Conservation (phyloP, 2,797 vertebrate genomes). For the Xiphorhynchus erythropygius region DNA sequence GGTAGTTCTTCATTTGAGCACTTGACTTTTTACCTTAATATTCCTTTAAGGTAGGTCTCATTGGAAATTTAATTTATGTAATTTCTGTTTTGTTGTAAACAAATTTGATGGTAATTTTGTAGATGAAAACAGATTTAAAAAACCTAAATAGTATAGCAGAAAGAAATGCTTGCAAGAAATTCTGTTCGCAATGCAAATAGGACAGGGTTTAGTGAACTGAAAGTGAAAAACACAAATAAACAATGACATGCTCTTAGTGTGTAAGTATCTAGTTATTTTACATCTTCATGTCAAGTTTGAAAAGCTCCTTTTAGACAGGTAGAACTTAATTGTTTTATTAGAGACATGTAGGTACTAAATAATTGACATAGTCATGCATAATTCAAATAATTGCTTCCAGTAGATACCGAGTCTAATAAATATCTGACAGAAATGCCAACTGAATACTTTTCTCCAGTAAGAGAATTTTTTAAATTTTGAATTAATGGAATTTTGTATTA, state of each 20-base stretch:
- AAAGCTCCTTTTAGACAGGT: background rate
- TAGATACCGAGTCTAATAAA: constrained; percentile 39
- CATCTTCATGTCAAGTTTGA: background rate
- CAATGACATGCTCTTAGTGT: background rate
- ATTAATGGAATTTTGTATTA: background rate
- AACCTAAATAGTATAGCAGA: background rate
- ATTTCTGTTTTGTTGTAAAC: constrained; percentile 14
- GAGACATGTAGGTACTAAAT: constrained; percentile 46
- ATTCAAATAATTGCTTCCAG: constrained; percentile 70
- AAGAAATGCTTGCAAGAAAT: background rate
- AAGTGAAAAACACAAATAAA: constrained; percentile 22
- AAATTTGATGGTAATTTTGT: constrained; percentile 7
- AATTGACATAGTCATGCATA: constrained; percentile 60
- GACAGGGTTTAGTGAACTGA: background rate
- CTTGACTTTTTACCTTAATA: constrained; percentile 15
- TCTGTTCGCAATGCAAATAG: background rate
- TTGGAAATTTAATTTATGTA: constrained; percentile 15
- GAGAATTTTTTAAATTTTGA: background rate
- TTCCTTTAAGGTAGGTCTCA: constrained; percentile 14
- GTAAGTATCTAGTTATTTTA: background rate
- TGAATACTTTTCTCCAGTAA: background rate
- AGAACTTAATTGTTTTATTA: constrained; percentile 62
- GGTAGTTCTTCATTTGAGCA: background rate
- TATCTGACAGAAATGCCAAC: constrained; percentile 1
- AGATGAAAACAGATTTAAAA: background rate